phyloP scores from a whole-genome alignment of 2,113 vertebrate genomes.

The Manacus vitellinus region DNA sequence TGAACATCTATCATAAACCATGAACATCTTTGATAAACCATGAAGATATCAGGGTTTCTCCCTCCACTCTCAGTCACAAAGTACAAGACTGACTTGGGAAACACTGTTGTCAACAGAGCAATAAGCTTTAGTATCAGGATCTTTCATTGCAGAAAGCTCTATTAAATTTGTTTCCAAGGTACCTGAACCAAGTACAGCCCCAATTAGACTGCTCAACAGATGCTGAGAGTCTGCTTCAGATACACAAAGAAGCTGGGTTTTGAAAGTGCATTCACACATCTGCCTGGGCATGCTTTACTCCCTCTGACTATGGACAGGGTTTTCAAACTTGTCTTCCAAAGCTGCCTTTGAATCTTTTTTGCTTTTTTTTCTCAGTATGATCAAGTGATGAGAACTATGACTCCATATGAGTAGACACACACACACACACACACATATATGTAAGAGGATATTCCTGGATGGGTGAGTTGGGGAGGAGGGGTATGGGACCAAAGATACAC shows the following conservation, averaged over 20 bases:
- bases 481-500: neutral
- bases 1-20: neutral
- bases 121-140: neutral
- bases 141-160: neutral
- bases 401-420: neutral
- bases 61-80: neutral
- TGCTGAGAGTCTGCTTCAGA: neutral
- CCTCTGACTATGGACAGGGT: neutral
- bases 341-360: neutral
- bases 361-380: neutral
- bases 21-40: neutral
- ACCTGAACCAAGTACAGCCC: neutral
- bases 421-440: neutral
- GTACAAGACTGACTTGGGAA: neutral
- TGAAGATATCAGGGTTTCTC: neutral
- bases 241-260: neutral
- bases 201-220: neutral
- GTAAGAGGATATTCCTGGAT: neutral
- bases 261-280: rapidly evolving
- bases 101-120: neutral
- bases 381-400: neutral
- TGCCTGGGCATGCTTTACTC: neutral
- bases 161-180: neutral
- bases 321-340: slow-evolving; percentile 13
- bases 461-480: neutral